Conservation (phyloP, 2,888 invertebrate species). For the Tyria jacobaeae region DNA sequence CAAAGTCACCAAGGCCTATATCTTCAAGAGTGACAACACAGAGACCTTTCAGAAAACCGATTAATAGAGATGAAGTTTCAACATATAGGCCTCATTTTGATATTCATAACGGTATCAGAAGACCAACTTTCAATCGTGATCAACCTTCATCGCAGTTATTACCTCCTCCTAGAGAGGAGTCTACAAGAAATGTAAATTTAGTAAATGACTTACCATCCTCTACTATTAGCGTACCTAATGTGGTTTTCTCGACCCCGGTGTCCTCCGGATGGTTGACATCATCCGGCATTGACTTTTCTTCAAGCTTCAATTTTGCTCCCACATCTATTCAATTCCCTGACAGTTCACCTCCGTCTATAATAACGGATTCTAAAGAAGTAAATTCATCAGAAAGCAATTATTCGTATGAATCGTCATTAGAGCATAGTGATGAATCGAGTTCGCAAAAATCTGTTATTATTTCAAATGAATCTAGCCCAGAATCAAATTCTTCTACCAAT, state of each 20-base stretch:
- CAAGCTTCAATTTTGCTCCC: constrained; percentile 74
- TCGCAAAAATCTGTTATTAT: constrained; percentile 56
- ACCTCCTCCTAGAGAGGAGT: constrained; percentile 72
- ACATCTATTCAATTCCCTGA: constrained; percentile 72
- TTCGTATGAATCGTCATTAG: constrained; percentile 69
- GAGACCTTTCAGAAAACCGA: constrained; percentile 70
- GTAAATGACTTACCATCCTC: constrained; percentile 56
- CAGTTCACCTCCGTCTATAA: constrained; percentile 54
- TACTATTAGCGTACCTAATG: constrained; percentile 56
- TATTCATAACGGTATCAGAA: constrained; percentile 70
- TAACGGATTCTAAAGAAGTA: constrained; percentile 50
- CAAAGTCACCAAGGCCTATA: constrained; percentile 70
- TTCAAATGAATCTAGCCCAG: constrained; percentile 57
- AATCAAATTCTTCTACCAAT: constrained; percentile 47
- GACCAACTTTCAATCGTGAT: constrained; percentile 70
- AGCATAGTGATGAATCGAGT: constrained; percentile 54
- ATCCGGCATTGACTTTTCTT: constrained; percentile 76
- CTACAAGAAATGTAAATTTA: constrained; percentile 57
- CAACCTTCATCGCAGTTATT: constrained; percentile 76
- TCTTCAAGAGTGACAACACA: constrained; percentile 67
- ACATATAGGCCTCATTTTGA: constrained; percentile 79
- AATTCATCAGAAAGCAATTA: constrained; percentile 63
- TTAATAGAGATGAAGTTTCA: constrained; percentile 74
- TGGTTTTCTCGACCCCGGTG: constrained; percentile 78
- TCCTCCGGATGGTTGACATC: constrained; percentile 82